Conservation (phyloP, 1,140 invertebrate genomes). For the Trypoxylus dichotomus region DNA sequence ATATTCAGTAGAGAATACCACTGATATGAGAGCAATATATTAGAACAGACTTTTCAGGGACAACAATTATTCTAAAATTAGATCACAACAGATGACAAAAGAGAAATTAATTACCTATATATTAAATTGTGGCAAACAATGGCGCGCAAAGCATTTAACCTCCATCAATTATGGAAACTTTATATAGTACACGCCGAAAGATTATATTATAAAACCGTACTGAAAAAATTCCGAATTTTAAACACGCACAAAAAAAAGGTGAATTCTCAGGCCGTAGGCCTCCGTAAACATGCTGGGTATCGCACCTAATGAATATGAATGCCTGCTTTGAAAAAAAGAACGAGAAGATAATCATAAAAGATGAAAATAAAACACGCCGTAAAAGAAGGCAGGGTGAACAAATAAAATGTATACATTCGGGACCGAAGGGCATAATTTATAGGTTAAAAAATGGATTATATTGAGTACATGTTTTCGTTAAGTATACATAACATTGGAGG, state of each 20-base stretch:
- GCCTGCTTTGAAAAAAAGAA: conserved; percentile 17
- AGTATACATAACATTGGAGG: neutral
- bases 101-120: neutral
- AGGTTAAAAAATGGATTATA: conserved; percentile 21
- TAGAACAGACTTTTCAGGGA: no score
- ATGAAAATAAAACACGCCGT: conserved; percentile 25
- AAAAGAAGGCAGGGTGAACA: conserved; percentile 1
- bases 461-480: neutral
- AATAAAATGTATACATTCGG: conserved; percentile 24
- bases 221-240: conserved; percentile 6
- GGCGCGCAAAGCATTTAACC: no score
- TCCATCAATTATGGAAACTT: neutral
- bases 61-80: no score
- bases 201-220: neutral
- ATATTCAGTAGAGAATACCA: no score
- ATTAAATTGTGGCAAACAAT: no score
- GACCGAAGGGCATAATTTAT: neutral
- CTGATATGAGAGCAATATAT: no score
- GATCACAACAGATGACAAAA: neutral
- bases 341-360: conserved; percentile 22
- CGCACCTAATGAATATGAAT: conserved; percentile 23
- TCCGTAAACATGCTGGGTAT: neutral
- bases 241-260: conserved; percentile 3
- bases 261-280: neutral
- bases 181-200: neutral